Evolutionary conservation across 2,113 vertebrate genomes (phyloP).

Genomic region (Pterocles orientalis): DNA sequence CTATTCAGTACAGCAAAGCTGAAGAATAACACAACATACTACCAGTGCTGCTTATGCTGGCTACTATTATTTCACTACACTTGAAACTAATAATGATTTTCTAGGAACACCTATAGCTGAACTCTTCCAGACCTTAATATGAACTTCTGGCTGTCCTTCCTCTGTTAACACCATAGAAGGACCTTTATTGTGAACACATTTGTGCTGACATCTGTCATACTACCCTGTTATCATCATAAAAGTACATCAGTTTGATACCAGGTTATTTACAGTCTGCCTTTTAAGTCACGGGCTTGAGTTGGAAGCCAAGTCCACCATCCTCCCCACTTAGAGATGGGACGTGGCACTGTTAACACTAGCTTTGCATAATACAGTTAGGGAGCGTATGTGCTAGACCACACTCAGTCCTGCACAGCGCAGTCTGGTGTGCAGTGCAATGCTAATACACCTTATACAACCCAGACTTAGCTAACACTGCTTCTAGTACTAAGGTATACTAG

Average conservation of each 20-base stretch:
- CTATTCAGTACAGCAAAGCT: background rate
- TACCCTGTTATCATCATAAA: conserved; percentile 29
- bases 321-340: background rate
- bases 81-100: conserved; percentile 5
- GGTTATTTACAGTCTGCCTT: conserved; percentile 61
- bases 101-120: background rate
- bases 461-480: background rate
- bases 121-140: background rate
- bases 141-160: conserved; percentile 1
- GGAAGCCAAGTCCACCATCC: background rate
- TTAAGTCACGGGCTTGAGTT: conserved; percentile 23
- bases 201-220: conserved; percentile 21
- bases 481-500: background rate
- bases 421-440: background rate
- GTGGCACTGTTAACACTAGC: background rate
- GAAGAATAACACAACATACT: background rate
- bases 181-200: background rate
- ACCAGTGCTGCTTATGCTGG: background rate
- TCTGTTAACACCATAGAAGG: conserved; percentile 46
- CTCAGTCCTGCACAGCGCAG: background rate
- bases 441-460: background rate
- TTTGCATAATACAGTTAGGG: background rate
- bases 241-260: conserved; percentile 50
- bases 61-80: background rate
- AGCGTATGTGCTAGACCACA: background rate